Conservation (phyloP, 2,888 invertebrate genomes). For the Beris chalybata region DNA sequence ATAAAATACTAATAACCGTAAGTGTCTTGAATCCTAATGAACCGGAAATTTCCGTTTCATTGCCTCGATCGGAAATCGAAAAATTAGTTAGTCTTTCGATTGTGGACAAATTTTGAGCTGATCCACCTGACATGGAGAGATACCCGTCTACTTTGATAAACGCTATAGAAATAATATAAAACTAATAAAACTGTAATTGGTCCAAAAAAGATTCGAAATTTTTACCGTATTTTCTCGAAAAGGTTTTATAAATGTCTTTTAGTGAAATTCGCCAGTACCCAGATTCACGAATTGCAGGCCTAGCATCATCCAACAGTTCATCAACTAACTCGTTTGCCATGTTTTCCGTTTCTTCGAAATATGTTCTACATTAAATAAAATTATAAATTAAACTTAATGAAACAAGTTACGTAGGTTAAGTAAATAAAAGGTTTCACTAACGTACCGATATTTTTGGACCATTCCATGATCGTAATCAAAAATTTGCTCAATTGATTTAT, state of each 20-base stretch:
- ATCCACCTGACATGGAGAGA: not conserved
- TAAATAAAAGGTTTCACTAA: too few species aligned
- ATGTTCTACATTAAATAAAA: not conserved
- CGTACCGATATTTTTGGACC: constrained; percentile 15
- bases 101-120: constrained; percentile 11
- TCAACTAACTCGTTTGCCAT: constrained; percentile 9
- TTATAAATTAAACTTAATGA: not conserved
- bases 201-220: not conserved
- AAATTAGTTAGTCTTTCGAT: constrained; percentile 4
- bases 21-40: constrained; percentile 7
- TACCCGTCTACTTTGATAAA: not conserved
- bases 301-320: not conserved
- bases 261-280: not conserved
- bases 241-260: constrained; percentile 1
- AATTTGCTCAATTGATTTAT: constrained; percentile 14
- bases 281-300: not conserved
- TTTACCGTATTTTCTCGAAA: constrained; percentile 12
- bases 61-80: not conserved
- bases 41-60: constrained; percentile 3
- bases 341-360: constrained; percentile 4
- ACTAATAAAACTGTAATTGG: too few species aligned
- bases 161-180: not conserved
- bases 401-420: too few species aligned
- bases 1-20: not conserved
- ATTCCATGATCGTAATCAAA: constrained; percentile 14